A percentile compares a stretch with the other conserved stretches of the same genome.
Conservation (phyloP, 2,888 invertebrate species). For the Cybosia mesomella region DNA sequence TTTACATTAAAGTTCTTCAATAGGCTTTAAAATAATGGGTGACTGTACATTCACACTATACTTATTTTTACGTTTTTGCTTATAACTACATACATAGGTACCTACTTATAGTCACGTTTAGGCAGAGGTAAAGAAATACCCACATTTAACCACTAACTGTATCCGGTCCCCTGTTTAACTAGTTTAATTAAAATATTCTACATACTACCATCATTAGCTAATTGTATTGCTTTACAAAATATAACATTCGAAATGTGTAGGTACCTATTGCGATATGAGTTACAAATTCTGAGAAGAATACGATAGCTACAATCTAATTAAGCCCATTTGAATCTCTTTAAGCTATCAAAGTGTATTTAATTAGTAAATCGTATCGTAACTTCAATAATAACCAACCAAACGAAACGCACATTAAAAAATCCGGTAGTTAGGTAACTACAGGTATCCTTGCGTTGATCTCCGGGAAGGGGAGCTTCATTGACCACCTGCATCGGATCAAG, state of each 20-base stretch:
- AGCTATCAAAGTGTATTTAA: background rate
- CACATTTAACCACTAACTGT: background rate
- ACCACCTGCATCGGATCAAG: too few species aligned
- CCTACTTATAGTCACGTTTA: background rate
- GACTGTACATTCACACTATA: background rate
- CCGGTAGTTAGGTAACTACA: background rate
- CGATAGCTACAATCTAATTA: background rate
- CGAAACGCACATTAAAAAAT: background rate
- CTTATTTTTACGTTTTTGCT: background rate
- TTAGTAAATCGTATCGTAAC: background rate
- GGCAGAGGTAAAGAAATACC: background rate
- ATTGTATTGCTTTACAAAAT: background rate
- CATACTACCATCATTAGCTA: background rate
- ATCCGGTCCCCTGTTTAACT: background rate
- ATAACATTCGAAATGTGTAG: background rate
- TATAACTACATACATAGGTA: background rate
- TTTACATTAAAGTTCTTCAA: constrained; percentile 4
- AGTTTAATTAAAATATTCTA: background rate
- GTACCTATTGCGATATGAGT: background rate
- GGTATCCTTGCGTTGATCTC: too few species aligned
- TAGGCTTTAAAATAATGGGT: background rate
- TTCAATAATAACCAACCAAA: background rate
- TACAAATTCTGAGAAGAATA: background rate
- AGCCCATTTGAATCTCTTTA: background rate
- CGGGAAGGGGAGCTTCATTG: too few species aligned